phyloP scores from a whole-genome alignment of 2,113 vertebrate species.

The Tylochromis polylepis region DNA sequence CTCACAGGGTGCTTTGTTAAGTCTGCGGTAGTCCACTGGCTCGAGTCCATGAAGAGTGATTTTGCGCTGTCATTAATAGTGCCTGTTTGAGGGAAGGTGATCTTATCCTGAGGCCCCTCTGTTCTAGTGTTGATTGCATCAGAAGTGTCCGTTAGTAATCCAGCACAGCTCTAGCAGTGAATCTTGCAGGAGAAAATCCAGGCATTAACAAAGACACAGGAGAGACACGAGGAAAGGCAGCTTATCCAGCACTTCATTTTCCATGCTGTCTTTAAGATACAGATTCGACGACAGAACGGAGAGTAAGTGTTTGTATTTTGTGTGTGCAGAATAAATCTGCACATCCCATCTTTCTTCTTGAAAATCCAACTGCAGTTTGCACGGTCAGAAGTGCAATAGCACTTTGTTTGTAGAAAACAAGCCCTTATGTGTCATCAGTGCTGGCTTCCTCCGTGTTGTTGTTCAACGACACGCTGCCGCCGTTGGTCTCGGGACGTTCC shows the following conservation, averaged over 20 bases:
- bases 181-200: conserved; percentile 13
- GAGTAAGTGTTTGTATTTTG: background rate
- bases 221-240: conserved; percentile 15
- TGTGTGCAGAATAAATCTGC: background rate
- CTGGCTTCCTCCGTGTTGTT: conserved; percentile 47
- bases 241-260: conserved; percentile 49
- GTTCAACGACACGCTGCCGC: conserved; percentile 16
- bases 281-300: background rate
- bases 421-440: conserved; percentile 53
- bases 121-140: conserved; percentile 60
- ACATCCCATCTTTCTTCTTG: background rate
- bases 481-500: conserved; percentile 49
- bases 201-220: background rate
- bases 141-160: conserved; percentile 32
- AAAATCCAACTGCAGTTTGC: background rate
- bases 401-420: background rate
- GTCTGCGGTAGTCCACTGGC: conserved; percentile 1
- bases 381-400: background rate
- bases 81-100: background rate
- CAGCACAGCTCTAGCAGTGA: conserved; percentile 33
- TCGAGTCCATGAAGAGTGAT: background rate
- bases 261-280: background rate
- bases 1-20: background rate
- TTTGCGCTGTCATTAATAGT: background rate
- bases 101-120: conserved; percentile 8